phyloP scores from a whole-genome alignment of 2,797 vertebrate genomes.

The Heterohyrax brucei region DNA sequence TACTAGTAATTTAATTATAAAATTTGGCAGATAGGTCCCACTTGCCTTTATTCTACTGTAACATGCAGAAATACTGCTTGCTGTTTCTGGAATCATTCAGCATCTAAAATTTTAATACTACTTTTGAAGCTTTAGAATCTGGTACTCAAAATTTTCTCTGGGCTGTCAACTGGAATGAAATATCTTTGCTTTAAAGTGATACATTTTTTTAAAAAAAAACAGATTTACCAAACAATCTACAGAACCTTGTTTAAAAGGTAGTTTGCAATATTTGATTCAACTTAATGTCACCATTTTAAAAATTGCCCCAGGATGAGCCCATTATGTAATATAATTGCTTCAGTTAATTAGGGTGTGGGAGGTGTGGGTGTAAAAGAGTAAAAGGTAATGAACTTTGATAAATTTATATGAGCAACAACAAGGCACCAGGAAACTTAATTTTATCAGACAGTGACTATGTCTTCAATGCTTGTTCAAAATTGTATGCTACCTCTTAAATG shows the following conservation, averaged over 20 bases:
- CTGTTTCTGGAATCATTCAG: slow-evolving; percentile 72
- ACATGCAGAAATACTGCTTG: slow-evolving; percentile 71
- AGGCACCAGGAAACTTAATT: slow-evolving; percentile 73
- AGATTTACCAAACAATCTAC: slow-evolving; percentile 57
- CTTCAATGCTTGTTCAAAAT: slow-evolving; percentile 55
- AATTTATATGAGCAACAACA: slow-evolving; percentile 82
- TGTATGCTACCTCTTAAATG: slow-evolving; percentile 61
- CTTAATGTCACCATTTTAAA: slow-evolving; percentile 74
- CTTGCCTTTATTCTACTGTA: slow-evolving; percentile 56
- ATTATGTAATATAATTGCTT: slow-evolving; percentile 86
- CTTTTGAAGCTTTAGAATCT: slow-evolving; percentile 76
- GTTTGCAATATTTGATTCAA: slow-evolving; percentile 76
- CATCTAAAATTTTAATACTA: slow-evolving; percentile 68
- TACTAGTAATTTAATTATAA: slow-evolving; percentile 85
- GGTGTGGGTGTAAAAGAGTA: slow-evolving; percentile 84
- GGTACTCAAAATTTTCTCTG: slow-evolving; percentile 41
- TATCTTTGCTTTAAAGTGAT: slow-evolving; percentile 65
- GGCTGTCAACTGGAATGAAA: slow-evolving; percentile 68
- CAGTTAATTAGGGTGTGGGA: slow-evolving; percentile 85
- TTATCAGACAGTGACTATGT: slow-evolving; percentile 62
- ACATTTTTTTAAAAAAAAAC: slow-evolving; percentile 49
- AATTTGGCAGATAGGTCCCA: slow-evolving; percentile 68
- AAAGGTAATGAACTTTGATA: slow-evolving; percentile 87
- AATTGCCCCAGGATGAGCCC: slow-evolving; percentile 76
- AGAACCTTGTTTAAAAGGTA: slow-evolving; percentile 67